Evolutionary conservation across 1,140 invertebrate species (phyloP), one percentile per base, ranked within the genome.

Genomic region (Campoletis sonorensis): DNA sequence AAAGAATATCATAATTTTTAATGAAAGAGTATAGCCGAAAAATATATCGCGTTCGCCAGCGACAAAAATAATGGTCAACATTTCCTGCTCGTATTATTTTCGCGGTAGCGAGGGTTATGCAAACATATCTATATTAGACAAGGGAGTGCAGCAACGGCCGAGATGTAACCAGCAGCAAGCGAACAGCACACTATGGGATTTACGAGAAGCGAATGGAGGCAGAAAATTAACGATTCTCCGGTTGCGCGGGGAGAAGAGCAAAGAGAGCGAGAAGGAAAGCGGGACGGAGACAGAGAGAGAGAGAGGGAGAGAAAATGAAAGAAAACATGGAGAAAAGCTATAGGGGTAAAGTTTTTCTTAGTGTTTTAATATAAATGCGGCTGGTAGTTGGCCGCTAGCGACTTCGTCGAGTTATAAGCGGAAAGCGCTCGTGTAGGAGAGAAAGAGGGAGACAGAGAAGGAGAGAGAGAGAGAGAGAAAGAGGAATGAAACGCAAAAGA

Each of bases 291-390:
- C n/a, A n/a, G n/a, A n/a, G 30, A 70, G 79, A 58, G 78, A 82
- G 80, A 61, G 81, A 82, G 83, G 83, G 75, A 70, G 33, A 61
- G 21, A 77, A 30, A 67, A 26, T 54, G 78, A 68, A 64, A 81
- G 79, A 61, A 79, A 82, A 81, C 82, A 58, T 30, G 37, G 73
- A 23, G 64, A 45, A 49, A 45, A 68, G 64, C 61, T 78, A 79
- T 78, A 82, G 79, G 79, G 76, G 67, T 80, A 84, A 84, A 89
- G 87, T 89, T 89, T 89, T 92, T 92, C 91, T 92, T 91, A 91
- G 90, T 90, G 89, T 92, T 92, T 92, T 92, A 92, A 92, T 92
- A 92, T 92, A 92, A 92, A 92, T 90, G 88, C 87, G 86, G 87
- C 85, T 85, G 84, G 76, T 21, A 33, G 76, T 78, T 82, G 86